Percentiles rank a stretch among this genome's conserved stretches.
Conservation (phyloP, 2,113 vertebrate species). For the Callipepla californica region DNA sequence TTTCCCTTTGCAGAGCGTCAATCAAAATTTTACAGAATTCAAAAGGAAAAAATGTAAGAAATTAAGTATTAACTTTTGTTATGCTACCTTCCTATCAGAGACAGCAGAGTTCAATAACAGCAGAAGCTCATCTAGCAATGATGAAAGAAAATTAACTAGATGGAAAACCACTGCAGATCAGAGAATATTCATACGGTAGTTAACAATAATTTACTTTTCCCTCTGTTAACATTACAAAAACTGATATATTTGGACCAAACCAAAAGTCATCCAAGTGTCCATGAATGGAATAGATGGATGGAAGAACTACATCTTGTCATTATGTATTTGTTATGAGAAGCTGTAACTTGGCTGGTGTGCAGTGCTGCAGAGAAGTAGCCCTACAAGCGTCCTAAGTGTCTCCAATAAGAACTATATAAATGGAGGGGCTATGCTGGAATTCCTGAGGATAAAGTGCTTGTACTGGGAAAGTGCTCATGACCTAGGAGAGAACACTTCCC, state of each 20-base stretch:
- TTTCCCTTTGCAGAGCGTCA: background rate
- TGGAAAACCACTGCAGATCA: background rate
- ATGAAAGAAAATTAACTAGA: background rate
- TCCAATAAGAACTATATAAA: background rate
- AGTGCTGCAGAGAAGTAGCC: background rate
- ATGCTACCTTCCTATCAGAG: background rate
- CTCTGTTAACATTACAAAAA: background rate
- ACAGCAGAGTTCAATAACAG: background rate
- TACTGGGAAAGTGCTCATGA: background rate
- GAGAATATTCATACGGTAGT: background rate
- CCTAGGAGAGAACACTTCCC: background rate
- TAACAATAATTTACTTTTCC: constrained; percentile 20
- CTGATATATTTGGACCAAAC: constrained; percentile 9
- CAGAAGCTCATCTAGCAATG: background rate
- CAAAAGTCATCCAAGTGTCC: background rate
- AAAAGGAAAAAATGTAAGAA: background rate
- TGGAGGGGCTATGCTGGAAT: background rate
- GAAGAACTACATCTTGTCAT: background rate
- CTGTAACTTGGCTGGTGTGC: background rate
- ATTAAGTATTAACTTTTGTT: background rate
- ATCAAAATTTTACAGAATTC: background rate
- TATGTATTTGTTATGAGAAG: background rate
- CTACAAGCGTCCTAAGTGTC: background rate
- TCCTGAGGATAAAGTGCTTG: background rate
- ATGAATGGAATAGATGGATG: background rate